Evolutionary conservation across 2,797 vertebrate species (phyloP).

Genomic region (Scolopax rusticola): DNA sequence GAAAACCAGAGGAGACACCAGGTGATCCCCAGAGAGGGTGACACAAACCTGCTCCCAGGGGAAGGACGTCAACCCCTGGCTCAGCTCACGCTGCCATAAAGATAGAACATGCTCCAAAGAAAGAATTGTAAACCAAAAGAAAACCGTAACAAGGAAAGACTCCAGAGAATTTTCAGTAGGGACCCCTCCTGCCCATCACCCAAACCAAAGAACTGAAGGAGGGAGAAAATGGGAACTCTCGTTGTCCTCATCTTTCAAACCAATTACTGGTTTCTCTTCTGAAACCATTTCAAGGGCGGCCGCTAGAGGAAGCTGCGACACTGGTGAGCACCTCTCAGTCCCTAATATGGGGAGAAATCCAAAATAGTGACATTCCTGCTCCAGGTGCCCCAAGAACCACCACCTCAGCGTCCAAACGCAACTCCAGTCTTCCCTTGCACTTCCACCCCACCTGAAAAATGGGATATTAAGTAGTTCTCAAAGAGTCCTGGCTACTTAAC

Average conservation of each 20-base stretch:
- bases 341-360: neutral
- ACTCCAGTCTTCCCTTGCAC: rapidly evolving
- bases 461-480: rapidly evolving
- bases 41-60: neutral
- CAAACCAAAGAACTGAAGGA: neutral
- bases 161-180: neutral
- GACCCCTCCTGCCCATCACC: neutral
- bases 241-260: neutral
- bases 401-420: rapidly evolving
- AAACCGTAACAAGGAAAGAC: neutral
- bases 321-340: neutral
- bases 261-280: neutral
- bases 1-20: rapidly evolving
- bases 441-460: neutral
- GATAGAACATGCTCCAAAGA: rapidly evolving
- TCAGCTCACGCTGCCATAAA: rapidly evolving
- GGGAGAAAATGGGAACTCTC: rapidly evolving
- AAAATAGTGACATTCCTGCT: rapidly evolving
- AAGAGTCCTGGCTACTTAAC: neutral
- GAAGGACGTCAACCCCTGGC: rapidly evolving
- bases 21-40: rapidly evolving
- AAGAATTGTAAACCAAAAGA: neutral
- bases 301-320: slow-evolving; percentile 63
- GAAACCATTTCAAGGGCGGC: neutral
- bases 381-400: neutral